A percentile compares a stretch with the other conserved stretches of the same genome.
Conservation (phyloP, 2,888 invertebrate genomes). For the Stomorhina lunata region DNA sequence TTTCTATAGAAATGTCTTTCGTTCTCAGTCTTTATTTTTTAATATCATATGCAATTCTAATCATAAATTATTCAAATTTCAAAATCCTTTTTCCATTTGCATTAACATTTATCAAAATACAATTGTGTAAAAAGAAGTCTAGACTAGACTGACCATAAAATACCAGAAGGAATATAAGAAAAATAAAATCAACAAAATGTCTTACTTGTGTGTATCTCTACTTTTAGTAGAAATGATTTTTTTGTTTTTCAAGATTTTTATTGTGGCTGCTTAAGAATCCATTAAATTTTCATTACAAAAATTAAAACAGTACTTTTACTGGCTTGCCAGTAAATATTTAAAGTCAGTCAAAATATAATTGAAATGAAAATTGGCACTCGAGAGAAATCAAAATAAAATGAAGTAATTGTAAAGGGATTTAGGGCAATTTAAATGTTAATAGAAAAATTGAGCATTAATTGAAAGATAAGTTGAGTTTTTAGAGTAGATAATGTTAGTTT, state of each 20-base stretch:
- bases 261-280: neutral
- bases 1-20: too few species aligned
- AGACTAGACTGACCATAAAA: conserved; percentile 23
- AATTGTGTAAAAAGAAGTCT: too few species aligned
- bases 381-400: neutral
- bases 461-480: neutral
- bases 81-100: too few species aligned
- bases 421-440: neutral
- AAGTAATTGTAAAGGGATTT: neutral
- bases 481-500: neutral
- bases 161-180: neutral
- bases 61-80: too few species aligned
- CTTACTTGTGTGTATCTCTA: neutral
- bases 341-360: too few species aligned
- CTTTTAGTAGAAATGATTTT: too few species aligned
- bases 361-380: neutral
- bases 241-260: too few species aligned
- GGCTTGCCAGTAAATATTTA: neutral
- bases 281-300: neutral
- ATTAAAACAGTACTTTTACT: conserved; percentile 1
- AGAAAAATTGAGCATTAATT: neutral
- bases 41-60: too few species aligned
- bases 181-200: neutral
- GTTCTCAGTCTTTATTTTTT: too few species aligned
- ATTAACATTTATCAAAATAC: too few species aligned